phyloP scores from a whole-genome alignment of 30 jellyfish, hydroid and myxozoan species.

The Pelagia noctiluca region DNA sequence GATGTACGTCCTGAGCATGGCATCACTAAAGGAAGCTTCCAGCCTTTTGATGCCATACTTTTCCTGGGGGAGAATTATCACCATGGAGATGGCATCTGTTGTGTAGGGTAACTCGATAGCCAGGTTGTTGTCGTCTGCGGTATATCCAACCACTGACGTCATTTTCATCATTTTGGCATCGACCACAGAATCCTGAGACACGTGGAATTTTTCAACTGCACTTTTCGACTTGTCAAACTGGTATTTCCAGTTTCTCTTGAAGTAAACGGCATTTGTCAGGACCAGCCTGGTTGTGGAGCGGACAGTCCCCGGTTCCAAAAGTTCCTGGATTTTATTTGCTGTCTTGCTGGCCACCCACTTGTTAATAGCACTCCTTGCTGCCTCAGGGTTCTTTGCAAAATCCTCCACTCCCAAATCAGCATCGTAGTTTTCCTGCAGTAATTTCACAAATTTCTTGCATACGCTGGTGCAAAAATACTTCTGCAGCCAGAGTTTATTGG shows the following conservation, averaged over 20 bases:
- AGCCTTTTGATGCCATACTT: constrained; percentile 17
- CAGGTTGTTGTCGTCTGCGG: constrained; percentile 41
- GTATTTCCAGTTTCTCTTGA: constrained; percentile 69
- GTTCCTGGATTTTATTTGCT: constrained; percentile 46
- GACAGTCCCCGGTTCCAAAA: constrained; percentile 51
- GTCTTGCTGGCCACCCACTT: constrained; percentile 71
- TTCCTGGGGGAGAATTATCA: constrained; percentile 49
- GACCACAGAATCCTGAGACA: constrained; percentile 27
- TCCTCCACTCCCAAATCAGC: constrained; percentile 56
- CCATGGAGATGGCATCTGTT: constrained; percentile 50
- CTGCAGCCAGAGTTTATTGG: constrained; percentile 74
- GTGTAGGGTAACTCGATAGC: constrained; percentile 71
- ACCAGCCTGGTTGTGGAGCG: constrained; percentile 57
- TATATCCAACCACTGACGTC: constrained; percentile 4
- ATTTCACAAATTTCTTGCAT: constrained; percentile 24
- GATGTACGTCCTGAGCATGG: constrained; percentile 21
- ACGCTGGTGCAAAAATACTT: constrained; percentile 29
- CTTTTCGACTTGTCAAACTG: constrained; percentile 42
- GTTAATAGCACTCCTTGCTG: constrained; percentile 46
- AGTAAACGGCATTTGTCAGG: constrained; percentile 68
- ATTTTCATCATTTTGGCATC: constrained; percentile 51
- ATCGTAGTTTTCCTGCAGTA: constrained; percentile 7
- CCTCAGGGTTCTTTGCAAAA: constrained; percentile 39
- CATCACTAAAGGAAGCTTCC: constrained; percentile 39
- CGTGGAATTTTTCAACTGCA: constrained; percentile 23